phyloP scores from a whole-genome alignment of 2,797 vertebrate species.

The Eptatretus atami region DNA sequence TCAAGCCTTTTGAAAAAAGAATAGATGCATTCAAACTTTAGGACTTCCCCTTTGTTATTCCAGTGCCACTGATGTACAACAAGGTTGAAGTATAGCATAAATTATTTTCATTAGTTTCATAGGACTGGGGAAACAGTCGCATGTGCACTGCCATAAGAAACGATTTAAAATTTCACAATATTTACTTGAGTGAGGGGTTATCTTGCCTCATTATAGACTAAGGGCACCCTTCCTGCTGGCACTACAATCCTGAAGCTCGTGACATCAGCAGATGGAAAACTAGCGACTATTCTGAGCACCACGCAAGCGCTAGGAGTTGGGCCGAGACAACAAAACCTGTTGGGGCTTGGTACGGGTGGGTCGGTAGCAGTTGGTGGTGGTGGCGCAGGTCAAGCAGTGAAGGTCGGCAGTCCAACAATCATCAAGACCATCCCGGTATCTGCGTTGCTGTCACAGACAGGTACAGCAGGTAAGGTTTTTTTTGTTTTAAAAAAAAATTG shows the following conservation, averaged over 20 bases:
- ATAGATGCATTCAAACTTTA: no score
- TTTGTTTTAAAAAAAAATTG: no score
- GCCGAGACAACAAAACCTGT: conserved; percentile 6
- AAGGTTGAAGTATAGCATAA: no score
- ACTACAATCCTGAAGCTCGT: conserved; percentile 7
- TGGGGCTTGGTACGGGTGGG: no score
- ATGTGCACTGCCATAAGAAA: no score
- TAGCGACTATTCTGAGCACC: conserved; percentile 7
- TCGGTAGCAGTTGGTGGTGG: background rate
- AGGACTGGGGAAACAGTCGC: no score
- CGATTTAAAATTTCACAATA: no score
- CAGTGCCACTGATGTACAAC: no score
- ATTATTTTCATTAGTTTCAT: no score
- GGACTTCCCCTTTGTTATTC: no score
- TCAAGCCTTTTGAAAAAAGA: no score
- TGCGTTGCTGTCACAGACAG: conserved; percentile 6
- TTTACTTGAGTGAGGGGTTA: background rate
- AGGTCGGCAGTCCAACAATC: conserved; percentile 7
- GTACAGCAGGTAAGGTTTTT: background rate
- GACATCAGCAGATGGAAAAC: conserved; percentile 7
- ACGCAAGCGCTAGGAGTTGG: conserved; percentile 5
- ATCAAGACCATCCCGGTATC: conserved; percentile 8
- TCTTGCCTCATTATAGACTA: conserved; percentile 1
- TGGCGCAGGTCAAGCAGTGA: background rate
- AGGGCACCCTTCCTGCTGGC: conserved; percentile 7